Evolutionary conservation across 1,140 invertebrate genomes (phyloP).

Genomic region (Megalopta genalis): DNA sequence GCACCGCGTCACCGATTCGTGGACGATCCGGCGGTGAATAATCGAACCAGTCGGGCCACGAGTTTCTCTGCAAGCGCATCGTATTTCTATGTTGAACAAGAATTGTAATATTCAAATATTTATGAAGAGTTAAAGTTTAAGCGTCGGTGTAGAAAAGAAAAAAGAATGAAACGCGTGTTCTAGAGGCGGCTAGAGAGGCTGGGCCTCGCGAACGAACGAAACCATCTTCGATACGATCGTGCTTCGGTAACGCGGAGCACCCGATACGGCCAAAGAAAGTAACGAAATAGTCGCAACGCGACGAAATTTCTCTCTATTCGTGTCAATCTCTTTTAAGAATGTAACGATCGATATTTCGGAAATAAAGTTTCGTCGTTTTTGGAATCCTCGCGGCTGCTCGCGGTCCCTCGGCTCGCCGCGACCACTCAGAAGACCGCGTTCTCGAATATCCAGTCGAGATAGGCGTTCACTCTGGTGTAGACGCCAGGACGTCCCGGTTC

Average conservation of each 20-base stretch:
- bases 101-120: slow-evolving; percentile 37
- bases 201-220: slow-evolving; percentile 60
- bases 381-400: slow-evolving; percentile 8
- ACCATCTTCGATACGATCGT: slow-evolving; percentile 4
- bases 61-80: not conserved
- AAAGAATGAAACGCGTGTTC: slow-evolving; percentile 19
- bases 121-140: slow-evolving; percentile 52
- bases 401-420: too few species aligned
- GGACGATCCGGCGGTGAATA: not conserved
- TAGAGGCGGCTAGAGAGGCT: slow-evolving; percentile 59
- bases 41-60: not conserved
- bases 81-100: slow-evolving; percentile 24
- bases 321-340: slow-evolving; percentile 68
- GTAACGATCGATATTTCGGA: slow-evolving; percentile 67
- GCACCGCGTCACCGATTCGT: not conserved
- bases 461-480: slow-evolving; percentile 86
- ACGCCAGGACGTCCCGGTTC: slow-evolving; percentile 85
- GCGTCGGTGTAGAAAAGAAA: slow-evolving; percentile 64
- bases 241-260: slow-evolving; percentile 11
- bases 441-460: slow-evolving; percentile 86
- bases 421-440: slow-evolving; percentile 80
- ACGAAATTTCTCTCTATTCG: slow-evolving; percentile 64
- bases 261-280: slow-evolving; percentile 29
- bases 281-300: not conserved
- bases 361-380: slow-evolving; percentile 75